Percentiles rank a stretch among this genome's conserved stretches.
phyloP scores from a whole-genome alignment of 2,113 vertebrate species.

The Mungos mungo region DNA sequence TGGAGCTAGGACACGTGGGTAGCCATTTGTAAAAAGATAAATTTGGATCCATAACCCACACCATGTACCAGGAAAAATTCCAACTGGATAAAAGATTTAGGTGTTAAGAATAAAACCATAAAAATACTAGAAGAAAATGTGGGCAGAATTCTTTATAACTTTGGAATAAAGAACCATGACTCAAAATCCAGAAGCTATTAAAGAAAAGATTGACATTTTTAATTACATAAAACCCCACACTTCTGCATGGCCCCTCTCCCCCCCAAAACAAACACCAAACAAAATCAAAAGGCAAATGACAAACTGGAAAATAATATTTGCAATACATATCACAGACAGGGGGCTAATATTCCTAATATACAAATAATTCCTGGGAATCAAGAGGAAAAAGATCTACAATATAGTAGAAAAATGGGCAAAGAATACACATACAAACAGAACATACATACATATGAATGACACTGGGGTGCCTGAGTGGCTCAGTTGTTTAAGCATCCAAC shows the following conservation, averaged over 20 bases:
- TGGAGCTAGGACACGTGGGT: not conserved
- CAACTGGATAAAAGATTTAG: slow-evolving; percentile 28
- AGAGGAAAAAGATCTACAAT: not conserved
- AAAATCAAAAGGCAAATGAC: slow-evolving; percentile 33
- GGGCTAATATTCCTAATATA: not conserved
- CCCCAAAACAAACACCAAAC: not conserved
- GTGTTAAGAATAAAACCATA: slow-evolving; percentile 50
- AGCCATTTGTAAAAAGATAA: slow-evolving; percentile 45
- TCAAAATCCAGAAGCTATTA: slow-evolving; percentile 18
- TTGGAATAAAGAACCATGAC: not conserved
- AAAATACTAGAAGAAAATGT: slow-evolving; percentile 61
- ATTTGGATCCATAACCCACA: not conserved
- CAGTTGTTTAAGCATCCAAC: not conserved
- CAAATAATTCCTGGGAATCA: not conserved
- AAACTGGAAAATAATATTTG: not conserved
- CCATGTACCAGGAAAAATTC: slow-evolving; percentile 29
- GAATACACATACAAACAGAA: not conserved
- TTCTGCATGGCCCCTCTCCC: not conserved
- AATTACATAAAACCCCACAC: not conserved
- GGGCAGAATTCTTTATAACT: slow-evolving; percentile 10
- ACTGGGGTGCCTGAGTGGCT: not conserved
- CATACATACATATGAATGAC: slow-evolving; percentile 5
- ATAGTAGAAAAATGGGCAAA: not conserved
- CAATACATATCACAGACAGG: not conserved
- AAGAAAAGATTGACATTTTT: slow-evolving; percentile 11